Conservation (phyloP, 2,797 vertebrate species). For the Enteromius fasciolatus region DNA sequence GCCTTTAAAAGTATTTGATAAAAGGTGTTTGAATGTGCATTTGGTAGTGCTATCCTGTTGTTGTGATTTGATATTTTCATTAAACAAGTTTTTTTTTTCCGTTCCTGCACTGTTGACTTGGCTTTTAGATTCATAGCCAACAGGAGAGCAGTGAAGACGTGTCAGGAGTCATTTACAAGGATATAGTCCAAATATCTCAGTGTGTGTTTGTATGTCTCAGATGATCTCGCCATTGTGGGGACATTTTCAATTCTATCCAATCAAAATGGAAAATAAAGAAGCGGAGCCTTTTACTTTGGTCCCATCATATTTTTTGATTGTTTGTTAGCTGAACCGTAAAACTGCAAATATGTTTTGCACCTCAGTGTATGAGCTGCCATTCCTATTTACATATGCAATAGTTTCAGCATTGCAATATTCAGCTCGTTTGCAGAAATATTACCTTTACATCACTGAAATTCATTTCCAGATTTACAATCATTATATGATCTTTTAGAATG, state of each 20-base stretch:
- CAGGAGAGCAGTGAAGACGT: slow-evolving; percentile 14
- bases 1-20: neutral
- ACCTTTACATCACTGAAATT: slow-evolving; percentile 4
- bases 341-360: slow-evolving; percentile 30
- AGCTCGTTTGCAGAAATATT: neutral
- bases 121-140: slow-evolving; percentile 22
- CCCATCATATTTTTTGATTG: slow-evolving; percentile 31
- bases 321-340: slow-evolving; percentile 40
- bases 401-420: neutral
- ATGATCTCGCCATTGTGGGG: slow-evolving; percentile 12
- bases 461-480: slow-evolving; percentile 16
- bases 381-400: slow-evolving; percentile 24
- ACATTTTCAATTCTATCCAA: slow-evolving; percentile 19
- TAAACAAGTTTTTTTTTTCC: neutral
- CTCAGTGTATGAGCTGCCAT: slow-evolving; percentile 23
- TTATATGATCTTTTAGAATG: neutral
- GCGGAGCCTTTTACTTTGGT: slow-evolving; percentile 16
- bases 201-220: slow-evolving; percentile 23
- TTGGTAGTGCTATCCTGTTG: neutral
- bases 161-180: slow-evolving; percentile 21
- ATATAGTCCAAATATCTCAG: slow-evolving; percentile 19
- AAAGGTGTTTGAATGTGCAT: neutral
- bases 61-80: neutral
- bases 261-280: slow-evolving; percentile 26
- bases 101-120: slow-evolving; percentile 10